Evolutionary conservation across 37 sponge, comb jelly and placozoan species (phyloP), one percentile per base, ranked within the genome.

Genomic region (Beroe ovata): DNA sequence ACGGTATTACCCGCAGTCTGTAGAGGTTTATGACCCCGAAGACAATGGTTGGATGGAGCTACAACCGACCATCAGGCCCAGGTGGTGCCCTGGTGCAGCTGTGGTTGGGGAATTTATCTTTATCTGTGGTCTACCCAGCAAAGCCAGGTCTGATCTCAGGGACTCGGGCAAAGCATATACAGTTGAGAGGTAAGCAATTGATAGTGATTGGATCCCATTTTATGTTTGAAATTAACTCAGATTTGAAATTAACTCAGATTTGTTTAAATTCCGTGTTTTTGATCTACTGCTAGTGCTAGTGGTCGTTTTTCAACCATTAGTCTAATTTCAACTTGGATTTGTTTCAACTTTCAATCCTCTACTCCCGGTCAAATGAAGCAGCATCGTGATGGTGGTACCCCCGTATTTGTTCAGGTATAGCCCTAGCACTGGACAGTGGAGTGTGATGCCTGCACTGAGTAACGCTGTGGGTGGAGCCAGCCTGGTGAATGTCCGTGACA

Each of bases 81-180:
- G 84, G 28, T 77, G 84, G 84, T 77, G 84, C 41, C 84, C 84
- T 39, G 84, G 84, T 3, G 84, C 84, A 8, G 84, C 84, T 41
- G 84, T 39, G 4, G 25, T 77, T 28, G 33, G 28, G 84, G 84
- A 77, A 23, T 77, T 77, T 23, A 77, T 77, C 54, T 77, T 77
- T 23, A 77, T 77, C 84, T 77, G 84, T 29, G 84, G 84, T 20
- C 28, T 77, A 36, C 84, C 84, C 23, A 35, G 84, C 26, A 77
- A 16, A 23, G 84, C 26, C 22, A 39, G 84, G 28, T 30, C 84
- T 18, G 54, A 35, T 25, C 54, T 77, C 47, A 77, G 84, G 25
- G 47, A 77, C n/a, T n/a, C 47, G 8, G 41, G 14, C 41, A 77
- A 77, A 40, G n/a, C 33, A 29, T 77, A 77, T 39, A 77, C 84